phyloP scores from a whole-genome alignment of 2,888 invertebrate genomes.

The Nephrocerus scutellatus region DNA sequence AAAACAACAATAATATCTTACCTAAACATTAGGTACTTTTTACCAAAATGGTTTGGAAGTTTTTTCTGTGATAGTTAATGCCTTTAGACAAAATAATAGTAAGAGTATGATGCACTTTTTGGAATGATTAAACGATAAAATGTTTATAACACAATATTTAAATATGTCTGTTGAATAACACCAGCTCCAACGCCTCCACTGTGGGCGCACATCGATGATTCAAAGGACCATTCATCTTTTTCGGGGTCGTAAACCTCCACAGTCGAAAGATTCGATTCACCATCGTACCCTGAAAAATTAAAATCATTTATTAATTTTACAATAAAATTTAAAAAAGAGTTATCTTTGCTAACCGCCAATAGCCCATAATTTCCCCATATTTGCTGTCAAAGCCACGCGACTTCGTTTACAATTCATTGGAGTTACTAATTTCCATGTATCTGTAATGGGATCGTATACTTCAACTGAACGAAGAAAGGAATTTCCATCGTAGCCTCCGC shows the following conservation, averaged over 20 bases:
- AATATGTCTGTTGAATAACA: conserved; percentile 53
- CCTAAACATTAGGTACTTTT: no score
- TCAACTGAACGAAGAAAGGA: conserved; percentile 77
- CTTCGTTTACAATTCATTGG: conserved; percentile 78
- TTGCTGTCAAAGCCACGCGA: conserved; percentile 73
- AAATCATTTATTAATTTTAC: neutral
- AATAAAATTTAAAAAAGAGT: neutral
- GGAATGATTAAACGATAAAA: conserved; percentile 23
- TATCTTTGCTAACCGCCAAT: conserved; percentile 56
- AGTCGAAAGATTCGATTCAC: conserved; percentile 70
- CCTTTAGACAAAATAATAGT: no score
- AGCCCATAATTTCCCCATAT: conserved; percentile 77
- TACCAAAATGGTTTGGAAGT: no score
- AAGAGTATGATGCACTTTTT: conserved; percentile 3
- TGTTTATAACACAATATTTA: neutral
- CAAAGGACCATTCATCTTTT: conserved; percentile 65
- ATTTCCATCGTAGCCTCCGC: conserved; percentile 79
- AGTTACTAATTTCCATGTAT: conserved; percentile 70
- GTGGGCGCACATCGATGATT: conserved; percentile 73
- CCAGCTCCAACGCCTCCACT: conserved; percentile 88
- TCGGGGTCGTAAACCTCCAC: conserved; percentile 80
- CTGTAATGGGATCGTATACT: conserved; percentile 66
- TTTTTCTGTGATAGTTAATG: no score
- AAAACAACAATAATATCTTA: no score
- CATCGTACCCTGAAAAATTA: conserved; percentile 54